Base-by-base conservation (phyloP, 1,140 invertebrate genomes). In the Agrypnia vestita region DNA sequence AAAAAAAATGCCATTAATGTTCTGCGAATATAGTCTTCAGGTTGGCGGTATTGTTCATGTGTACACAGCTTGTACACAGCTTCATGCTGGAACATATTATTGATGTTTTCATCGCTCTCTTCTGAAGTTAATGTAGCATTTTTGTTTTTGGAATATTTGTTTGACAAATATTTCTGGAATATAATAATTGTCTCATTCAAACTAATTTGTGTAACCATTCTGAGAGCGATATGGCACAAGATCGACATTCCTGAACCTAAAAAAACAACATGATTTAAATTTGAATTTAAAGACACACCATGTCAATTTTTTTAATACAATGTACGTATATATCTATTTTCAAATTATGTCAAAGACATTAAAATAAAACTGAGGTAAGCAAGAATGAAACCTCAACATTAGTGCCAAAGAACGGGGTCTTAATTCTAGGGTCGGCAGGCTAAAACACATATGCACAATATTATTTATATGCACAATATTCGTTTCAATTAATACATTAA, bases 1-100 rank as follows among this genome's bases (percentile, higher is more conserved):
- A 95, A 85, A 84, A 94, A 94, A 3, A 91, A 86, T 0, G 94
- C 91, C 91, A 94, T 94, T 15, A 95, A 82, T 59, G 92, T 90
- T 74, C 94, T 86, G 76, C 92, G 90, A 17, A 95, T 88, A 71
- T 94, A 91, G 86, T 94, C 94, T 25, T 88, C 86, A 0, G 89
- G 80, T 19, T 89, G 86, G 61, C 94, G 85, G 46, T 88, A 85
- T 1, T 89, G 83, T 9, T 86, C 84, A 84, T 94, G 92, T 10
- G 89, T 92, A 8, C 93, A 92, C 64, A 95, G 86, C 71, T 90
- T 88, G 82, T 91, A 93, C 17, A 92, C 86, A 77, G 89, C 85
- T 10, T 84, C 51, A 74, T 74, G 71, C 4, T 35, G 21, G 12
- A 17, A 71, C 35, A 6, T 59, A 43, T 83, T 13, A 84, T 74